Percentiles rank a stretch among this genome's conserved stretches.
Evolutionary conservation across 2,888 invertebrate species (phyloP).

Genomic region (Machimus rusticus): DNA sequence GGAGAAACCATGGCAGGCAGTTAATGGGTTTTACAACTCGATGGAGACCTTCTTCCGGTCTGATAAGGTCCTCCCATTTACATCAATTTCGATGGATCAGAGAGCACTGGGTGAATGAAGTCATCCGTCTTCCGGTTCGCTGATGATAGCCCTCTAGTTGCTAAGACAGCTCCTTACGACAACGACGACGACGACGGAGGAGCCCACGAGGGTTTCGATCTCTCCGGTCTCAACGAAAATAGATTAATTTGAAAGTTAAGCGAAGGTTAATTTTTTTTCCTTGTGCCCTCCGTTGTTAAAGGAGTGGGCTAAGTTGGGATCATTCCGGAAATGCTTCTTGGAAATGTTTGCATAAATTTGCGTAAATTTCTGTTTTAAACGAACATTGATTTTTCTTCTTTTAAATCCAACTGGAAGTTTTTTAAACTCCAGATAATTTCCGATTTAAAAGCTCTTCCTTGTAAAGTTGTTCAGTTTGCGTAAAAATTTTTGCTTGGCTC

Average conservation of each 20-base stretch:
- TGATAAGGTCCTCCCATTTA: conserved; percentile 16
- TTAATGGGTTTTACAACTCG: not conserved
- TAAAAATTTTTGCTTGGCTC: not conserved
- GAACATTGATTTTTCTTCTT: not conserved
- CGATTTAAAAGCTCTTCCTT: not conserved
- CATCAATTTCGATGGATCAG: conserved; percentile 4
- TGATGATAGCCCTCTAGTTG: not conserved
- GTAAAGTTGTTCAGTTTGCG: not conserved
- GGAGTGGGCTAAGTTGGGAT: not conserved
- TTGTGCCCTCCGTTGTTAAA: not conserved
- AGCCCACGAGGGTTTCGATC: not conserved
- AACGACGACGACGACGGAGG: not conserved
- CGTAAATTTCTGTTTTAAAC: not conserved
- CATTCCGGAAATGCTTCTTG: not conserved
- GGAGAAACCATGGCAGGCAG: not conserved
- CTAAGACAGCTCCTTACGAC: not conserved
- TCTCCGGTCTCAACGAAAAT: not conserved
- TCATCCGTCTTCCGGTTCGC: not conserved
- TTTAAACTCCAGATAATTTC: not conserved
- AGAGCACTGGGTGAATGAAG: conserved; percentile 1
- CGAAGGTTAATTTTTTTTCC: not conserved
- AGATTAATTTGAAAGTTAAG: not conserved
- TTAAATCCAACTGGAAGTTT: not conserved
- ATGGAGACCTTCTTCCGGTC: not conserved
- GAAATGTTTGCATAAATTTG: not conserved